Evolutionary conservation across 1,140 invertebrate genomes (phyloP).

Genomic region (Littorina saxatilis): DNA sequence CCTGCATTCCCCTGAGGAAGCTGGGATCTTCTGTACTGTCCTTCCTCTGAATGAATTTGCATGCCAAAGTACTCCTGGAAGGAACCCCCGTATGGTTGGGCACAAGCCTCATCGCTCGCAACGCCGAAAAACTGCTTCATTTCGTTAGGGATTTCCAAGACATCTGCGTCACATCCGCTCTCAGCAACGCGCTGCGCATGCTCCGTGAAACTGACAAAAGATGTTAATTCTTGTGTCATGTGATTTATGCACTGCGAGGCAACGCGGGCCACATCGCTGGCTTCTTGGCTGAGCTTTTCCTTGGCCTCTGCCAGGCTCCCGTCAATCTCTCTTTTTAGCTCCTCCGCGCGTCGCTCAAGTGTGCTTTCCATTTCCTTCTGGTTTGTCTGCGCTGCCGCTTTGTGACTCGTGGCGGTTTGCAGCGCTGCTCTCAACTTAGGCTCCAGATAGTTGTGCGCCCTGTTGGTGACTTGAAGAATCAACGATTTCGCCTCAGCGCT

Average conservation of each 20-base stretch:
- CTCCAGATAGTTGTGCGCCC: not conserved
- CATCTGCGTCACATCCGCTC: constrained; percentile 29
- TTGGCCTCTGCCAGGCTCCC: not conserved
- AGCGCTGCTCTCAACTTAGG: not conserved
- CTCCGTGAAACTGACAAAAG: constrained; percentile 7
- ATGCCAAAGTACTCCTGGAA: too few relatives aligned
- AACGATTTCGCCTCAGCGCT: not conserved
- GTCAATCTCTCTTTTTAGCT: constrained; percentile 14
- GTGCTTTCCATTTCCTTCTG: not conserved
- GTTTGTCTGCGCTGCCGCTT: not conserved
- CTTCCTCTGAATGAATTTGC: too few relatives aligned
- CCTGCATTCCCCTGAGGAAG: too few relatives aligned
- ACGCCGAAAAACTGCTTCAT: not conserved
- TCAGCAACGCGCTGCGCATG: constrained; percentile 3
- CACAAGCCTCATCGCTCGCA: not conserved
- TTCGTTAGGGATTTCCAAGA: not conserved
- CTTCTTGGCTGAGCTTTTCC: not conserved
- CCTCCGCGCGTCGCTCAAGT: not conserved
- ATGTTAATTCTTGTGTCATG: not conserved
- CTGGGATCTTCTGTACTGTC: too few relatives aligned
- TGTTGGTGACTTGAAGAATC: not conserved
- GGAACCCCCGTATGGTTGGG: too few relatives aligned
- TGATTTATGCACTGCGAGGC: not conserved
- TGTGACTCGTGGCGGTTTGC: not conserved
- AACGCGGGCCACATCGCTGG: not conserved